Percentiles rank a stretch among this genome's conserved stretches.
phyloP scores from a whole-genome alignment of 2,113 vertebrate species.

The Leptosomus discolor region DNA sequence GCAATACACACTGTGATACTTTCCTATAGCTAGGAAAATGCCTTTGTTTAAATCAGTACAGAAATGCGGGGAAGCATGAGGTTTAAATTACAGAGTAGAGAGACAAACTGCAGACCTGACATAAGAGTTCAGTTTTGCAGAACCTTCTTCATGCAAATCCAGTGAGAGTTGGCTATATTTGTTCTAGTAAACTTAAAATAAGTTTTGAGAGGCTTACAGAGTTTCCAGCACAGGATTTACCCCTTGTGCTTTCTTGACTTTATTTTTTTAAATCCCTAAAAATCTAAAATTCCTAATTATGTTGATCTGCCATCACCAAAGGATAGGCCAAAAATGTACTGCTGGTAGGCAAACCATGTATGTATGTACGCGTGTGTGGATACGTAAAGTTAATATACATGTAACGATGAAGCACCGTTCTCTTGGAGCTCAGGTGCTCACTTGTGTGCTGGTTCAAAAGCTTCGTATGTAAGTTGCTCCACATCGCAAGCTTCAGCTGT shows the following conservation, averaged over 20 bases:
- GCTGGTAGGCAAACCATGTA: background rate
- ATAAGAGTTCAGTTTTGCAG: slow-evolving; percentile 55
- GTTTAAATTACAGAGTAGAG: slow-evolving; percentile 56
- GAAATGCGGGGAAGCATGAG: slow-evolving; percentile 32
- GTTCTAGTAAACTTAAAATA: slow-evolving; percentile 5
- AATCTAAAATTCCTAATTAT: background rate
- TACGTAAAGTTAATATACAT: background rate
- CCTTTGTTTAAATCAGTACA: slow-evolving; percentile 10
- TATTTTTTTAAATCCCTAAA: background rate
- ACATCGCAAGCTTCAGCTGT: background rate
- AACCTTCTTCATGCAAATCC: slow-evolving; percentile 34
- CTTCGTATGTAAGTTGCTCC: background rate
- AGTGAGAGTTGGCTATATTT: slow-evolving; percentile 38
- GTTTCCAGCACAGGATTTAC: background rate
- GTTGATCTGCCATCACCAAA: background rate
- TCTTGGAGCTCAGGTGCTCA: background rate
- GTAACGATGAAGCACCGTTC: background rate
- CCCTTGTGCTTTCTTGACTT: background rate
- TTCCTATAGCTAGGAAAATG: slow-evolving; percentile 7
- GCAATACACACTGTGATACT: background rate
- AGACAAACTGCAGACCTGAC: slow-evolving; percentile 59
- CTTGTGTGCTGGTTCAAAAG: background rate
- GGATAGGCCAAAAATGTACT: background rate
- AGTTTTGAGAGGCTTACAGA: background rate
- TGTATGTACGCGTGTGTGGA: background rate